Evolutionary conservation across 2,888 invertebrate genomes (phyloP).

Genomic region (Ophion ellenae): DNA sequence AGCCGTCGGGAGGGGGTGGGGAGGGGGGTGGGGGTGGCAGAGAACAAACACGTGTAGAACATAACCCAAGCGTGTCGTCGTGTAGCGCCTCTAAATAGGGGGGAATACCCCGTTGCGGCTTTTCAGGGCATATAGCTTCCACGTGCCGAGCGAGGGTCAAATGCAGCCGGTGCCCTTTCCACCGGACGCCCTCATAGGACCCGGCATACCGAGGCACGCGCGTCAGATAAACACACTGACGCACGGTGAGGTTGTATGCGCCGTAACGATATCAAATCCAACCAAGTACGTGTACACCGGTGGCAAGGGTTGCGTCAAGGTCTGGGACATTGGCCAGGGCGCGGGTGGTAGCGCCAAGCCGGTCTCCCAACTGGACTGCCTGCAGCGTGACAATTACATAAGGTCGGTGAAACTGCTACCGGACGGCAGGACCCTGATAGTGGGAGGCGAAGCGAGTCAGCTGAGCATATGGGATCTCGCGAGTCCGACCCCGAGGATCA

Average conservation of each 20-base stretch:
- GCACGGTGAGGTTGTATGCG: conserved; percentile 98
- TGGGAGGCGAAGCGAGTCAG: conserved; percentile 97
- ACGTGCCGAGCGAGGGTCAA: conserved; percentile 94
- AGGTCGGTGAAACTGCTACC: conserved; percentile 96
- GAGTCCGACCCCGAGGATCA: conserved; percentile 94
- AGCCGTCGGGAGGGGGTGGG: too few species aligned
- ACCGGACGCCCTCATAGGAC: conserved; percentile 95
- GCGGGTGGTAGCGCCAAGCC: conserved; percentile 92
- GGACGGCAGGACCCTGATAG: conserved; percentile 96
- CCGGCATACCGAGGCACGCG: conserved; percentile 96
- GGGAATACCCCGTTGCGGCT: conserved; percentile 28
- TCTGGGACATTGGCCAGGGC: conserved; percentile 97
- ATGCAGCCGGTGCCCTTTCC: conserved; percentile 97
- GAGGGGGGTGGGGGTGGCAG: too few species aligned
- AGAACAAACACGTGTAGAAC: too few species aligned
- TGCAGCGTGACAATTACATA: conserved; percentile 98
- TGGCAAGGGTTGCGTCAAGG: conserved; percentile 98
- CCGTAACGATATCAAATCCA: conserved; percentile 98
- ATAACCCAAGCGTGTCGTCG: too few species aligned
- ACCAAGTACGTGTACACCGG: conserved; percentile 97
- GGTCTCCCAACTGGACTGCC: conserved; percentile 95
- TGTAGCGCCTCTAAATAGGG: neutral
- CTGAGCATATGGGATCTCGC: conserved; percentile 98
- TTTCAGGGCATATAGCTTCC: conserved; percentile 96
- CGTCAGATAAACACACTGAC: conserved; percentile 96